These are phyloP conservation scores for Salarias fasciatus DNA, from an alignment of 2,797 vertebrate genomes.

Conservation along the genomic window DNA sequence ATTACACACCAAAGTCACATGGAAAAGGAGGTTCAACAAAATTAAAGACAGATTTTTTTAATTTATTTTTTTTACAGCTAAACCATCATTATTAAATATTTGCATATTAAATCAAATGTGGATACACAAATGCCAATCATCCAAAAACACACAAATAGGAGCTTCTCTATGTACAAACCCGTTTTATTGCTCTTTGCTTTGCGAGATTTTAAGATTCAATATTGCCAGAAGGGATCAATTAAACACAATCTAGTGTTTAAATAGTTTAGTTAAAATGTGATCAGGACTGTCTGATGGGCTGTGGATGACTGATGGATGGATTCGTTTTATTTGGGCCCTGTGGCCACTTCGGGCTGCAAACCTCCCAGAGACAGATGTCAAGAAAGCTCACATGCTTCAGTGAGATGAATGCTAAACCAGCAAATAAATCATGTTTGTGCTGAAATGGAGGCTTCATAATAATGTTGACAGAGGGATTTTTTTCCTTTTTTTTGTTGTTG, in stretches of 20 bases:
- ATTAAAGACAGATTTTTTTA: no score
- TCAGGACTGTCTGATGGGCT: background rate
- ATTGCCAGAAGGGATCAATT: background rate
- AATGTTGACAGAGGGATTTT: background rate
- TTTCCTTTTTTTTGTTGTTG: background rate
- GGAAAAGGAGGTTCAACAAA: background rate
- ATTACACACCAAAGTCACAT: background rate
- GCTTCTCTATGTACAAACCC: no score
- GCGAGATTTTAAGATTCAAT: background rate
- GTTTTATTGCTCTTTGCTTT: no score
- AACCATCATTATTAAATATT: background rate
- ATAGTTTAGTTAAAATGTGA: background rate
- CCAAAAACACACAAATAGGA: background rate
- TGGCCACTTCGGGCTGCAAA: constrained; percentile 16
- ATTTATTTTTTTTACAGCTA: background rate
- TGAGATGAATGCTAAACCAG: background rate
- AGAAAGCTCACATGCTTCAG: background rate
- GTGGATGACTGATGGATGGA: background rate
- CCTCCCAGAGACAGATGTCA: constrained; percentile 10
- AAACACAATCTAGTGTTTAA: background rate
- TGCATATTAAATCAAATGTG: background rate
- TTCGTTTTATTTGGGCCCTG: constrained; percentile 10
- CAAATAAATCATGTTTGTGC: background rate
- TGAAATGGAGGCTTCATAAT: background rate
- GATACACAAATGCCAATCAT: background rate